phyloP scores from a whole-genome alignment of 2,113 vertebrate species.

The Sminthopsis crassicaudata region DNA sequence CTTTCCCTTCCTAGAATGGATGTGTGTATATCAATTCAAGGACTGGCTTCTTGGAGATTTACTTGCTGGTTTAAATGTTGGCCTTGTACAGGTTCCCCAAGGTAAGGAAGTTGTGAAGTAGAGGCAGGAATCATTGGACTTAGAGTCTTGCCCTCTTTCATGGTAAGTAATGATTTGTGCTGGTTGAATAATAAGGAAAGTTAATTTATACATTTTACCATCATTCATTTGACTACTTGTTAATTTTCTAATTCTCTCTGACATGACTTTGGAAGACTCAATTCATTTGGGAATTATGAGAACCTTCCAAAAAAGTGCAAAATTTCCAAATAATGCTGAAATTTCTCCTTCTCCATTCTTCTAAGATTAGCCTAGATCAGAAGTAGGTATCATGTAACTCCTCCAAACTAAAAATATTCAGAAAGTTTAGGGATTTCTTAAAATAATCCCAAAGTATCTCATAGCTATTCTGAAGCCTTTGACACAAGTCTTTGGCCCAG shows the following conservation, averaged over 20 bases:
- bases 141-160: not conserved
- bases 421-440: not conserved
- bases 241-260: not conserved
- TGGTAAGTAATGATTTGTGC: not conserved
- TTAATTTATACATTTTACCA: not conserved
- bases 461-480: no score
- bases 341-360: not conserved
- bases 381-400: not conserved
- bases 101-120: constrained; percentile 65
- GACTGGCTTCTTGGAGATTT: constrained; percentile 82
- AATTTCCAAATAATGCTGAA: not conserved
- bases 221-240: not conserved
- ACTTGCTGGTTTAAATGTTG: constrained; percentile 78
- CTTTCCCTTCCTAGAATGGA: constrained; percentile 79
- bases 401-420: constrained; percentile 18
- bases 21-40: constrained; percentile 74
- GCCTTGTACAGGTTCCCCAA: constrained; percentile 80
- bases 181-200: not conserved
- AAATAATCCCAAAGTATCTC: not conserved
- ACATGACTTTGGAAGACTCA: not conserved
- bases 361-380: not conserved
- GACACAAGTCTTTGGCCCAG: no score
- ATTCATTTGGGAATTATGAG: not conserved
- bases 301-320: not conserved
- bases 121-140: not conserved